Base-by-base conservation (phyloP, 2,113 vertebrate genomes). In the Panthera tigris region DNA sequence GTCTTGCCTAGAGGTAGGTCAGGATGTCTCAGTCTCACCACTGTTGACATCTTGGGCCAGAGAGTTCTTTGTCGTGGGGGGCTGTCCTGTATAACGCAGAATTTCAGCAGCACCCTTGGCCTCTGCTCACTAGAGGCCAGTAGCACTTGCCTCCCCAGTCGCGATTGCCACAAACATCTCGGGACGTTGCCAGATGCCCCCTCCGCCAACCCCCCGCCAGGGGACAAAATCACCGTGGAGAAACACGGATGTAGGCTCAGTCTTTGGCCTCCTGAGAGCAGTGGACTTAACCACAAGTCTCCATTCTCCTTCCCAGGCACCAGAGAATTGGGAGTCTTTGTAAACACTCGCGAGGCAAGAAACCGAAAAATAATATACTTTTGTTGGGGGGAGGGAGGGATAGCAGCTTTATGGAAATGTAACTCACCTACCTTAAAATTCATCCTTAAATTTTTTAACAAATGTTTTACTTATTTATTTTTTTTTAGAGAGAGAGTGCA, bases 361-460 rank as follows among this genome's bases (percentile, higher is more conserved):
- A 31, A 93, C 82, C 55, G 36, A 84, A 82, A 61, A 82, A 61
- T 29, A 78, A 18, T 65, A 61, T 52, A 63, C 55, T 82, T 71
- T 33, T 73, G 57, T n/a, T 85, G 19, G 21, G 21, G 21, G 19
- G 21, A 7, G 19, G 19, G 55, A 7, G 15, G 16, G 63, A 27
- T 61, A 84, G 31, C n/a, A 7, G 12, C 29, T 93, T 97, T 94
- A 29, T n/a, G 45, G n/a, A 95, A 6, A 63, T 92, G 5, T 8
- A 61, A 39, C 48, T 89, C 71, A 33, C 10, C 39, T 84, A 41
- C 7, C 15, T 4, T n/a, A 63, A 71, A 66, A 71, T 65, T 92
- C 11, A 65, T 45, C 19, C 33, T 85, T 92, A 31, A 8, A 31
- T 71, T 91, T 57, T 45, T 45, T 45, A 45, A 45, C 45, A 45